Conservation (phyloP, 2,888 invertebrate species). For the Apotomis betuletana region DNA sequence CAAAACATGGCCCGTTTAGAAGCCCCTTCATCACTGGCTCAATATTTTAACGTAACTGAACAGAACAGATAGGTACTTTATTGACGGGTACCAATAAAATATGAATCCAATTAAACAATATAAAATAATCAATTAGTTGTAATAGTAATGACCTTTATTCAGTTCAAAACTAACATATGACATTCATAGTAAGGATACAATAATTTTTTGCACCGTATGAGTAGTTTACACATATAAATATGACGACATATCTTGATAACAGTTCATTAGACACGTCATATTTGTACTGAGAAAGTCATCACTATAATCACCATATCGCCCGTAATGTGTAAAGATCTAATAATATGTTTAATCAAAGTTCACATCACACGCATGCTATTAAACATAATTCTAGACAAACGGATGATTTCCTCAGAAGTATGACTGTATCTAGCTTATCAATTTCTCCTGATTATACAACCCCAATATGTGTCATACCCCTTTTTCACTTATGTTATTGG, state of each 20-base stretch:
- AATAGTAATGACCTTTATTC: not conserved
- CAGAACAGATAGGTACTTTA: too few species aligned
- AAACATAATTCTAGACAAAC: slow-evolving; percentile 3
- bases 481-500: too few species aligned
- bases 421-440: too few species aligned
- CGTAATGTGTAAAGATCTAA: slow-evolving; percentile 13
- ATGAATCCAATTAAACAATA: not conserved
- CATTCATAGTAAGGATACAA: not conserved
- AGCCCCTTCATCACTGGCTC: too few species aligned
- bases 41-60: too few species aligned
- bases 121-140: not conserved
- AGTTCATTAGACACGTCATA: slow-evolving; percentile 9
- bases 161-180: not conserved
- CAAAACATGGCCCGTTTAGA: too few species aligned
- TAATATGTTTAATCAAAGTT: slow-evolving; percentile 16
- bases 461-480: too few species aligned
- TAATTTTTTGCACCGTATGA: not conserved
- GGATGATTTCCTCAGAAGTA: not conserved
- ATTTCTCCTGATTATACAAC: too few species aligned
- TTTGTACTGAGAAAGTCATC: slow-evolving; percentile 9
- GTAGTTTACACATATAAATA: not conserved
- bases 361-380: not conserved
- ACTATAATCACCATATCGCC: not conserved
- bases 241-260: slow-evolving; percentile 6
- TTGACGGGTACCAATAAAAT: too few species aligned